These are phyloP conservation scores for Meloidogyne exigua DNA, from an alignment of 1,140 invertebrate genomes.

Conservation along the genomic window DNA sequence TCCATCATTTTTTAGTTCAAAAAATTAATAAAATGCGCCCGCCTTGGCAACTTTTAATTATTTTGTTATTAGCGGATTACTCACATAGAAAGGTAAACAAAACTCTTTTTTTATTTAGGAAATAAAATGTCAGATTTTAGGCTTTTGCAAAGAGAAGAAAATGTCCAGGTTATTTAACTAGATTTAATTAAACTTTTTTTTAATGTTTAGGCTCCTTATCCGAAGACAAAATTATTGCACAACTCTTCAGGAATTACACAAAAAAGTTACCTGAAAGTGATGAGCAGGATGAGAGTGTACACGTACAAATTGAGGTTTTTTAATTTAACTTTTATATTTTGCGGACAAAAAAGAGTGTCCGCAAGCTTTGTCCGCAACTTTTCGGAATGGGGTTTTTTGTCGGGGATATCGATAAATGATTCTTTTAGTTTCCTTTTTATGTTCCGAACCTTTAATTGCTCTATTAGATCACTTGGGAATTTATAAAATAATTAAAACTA, in stretches of 20 bases:
- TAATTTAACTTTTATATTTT: too few relatives aligned
- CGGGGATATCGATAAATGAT: too few relatives aligned
- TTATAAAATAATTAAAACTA: too few relatives aligned
- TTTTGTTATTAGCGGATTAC: constrained; percentile 7
- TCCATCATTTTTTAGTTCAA: neutral
- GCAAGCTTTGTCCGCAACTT: too few relatives aligned
- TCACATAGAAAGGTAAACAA: constrained; percentile 13
- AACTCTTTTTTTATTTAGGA: too few relatives aligned
- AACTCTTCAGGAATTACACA: constrained; percentile 58
- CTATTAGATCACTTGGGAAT: too few relatives aligned
- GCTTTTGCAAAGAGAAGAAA: constrained; percentile 12
- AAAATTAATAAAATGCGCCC: neutral
- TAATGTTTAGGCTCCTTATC: constrained; percentile 45
- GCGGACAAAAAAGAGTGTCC: too few relatives aligned
- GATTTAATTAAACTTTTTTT: neutral
- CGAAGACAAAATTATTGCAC: constrained; percentile 53
- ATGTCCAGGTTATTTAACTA: constrained; percentile 30
- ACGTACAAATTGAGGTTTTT: constrained; percentile 58
- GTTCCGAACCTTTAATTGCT: too few relatives aligned
- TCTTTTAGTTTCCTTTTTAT: too few relatives aligned
- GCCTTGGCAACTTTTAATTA: constrained; percentile 11
- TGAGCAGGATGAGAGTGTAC: constrained; percentile 43
- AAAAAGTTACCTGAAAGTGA: constrained; percentile 60
- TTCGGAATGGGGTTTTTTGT: too few relatives aligned
- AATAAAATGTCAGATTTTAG: too few relatives aligned